Conservation (phyloP, 2,797 vertebrate genomes). For the Anas bernieri region DNA sequence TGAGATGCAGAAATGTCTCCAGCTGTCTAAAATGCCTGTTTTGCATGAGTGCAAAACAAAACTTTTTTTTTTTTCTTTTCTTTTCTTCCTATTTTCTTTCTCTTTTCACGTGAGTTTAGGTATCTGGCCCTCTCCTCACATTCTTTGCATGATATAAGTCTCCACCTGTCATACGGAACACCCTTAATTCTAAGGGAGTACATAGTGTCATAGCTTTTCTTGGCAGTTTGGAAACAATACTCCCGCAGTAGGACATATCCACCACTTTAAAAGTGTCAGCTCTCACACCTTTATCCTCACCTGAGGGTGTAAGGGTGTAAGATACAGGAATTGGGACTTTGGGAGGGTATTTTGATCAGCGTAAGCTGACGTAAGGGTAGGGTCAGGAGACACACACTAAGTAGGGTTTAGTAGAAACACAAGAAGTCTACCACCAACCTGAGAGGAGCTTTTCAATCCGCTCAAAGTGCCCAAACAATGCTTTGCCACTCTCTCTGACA, state of each 20-base stretch:
- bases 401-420: neutral
- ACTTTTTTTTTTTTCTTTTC: neutral
- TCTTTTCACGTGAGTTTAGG: neutral
- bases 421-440: neutral
- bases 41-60: neutral
- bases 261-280: neutral
- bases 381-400: neutral
- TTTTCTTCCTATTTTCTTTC: neutral
- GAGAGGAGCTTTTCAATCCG: neutral
- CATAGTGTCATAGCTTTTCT: neutral
- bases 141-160: neutral
- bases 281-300: neutral
- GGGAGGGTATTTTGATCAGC: neutral
- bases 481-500: neutral
- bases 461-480: neutral
- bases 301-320: fast-evolving
- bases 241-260: neutral
- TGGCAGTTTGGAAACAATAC: neutral
- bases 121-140: neutral
- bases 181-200: neutral
- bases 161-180: neutral
- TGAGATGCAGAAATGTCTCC: neutral
- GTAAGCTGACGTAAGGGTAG: neutral
- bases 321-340: neutral
- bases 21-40: neutral